Base-by-base conservation (phyloP, 2,888 invertebrate genomes). In the Zygaena filipendulae region DNA sequence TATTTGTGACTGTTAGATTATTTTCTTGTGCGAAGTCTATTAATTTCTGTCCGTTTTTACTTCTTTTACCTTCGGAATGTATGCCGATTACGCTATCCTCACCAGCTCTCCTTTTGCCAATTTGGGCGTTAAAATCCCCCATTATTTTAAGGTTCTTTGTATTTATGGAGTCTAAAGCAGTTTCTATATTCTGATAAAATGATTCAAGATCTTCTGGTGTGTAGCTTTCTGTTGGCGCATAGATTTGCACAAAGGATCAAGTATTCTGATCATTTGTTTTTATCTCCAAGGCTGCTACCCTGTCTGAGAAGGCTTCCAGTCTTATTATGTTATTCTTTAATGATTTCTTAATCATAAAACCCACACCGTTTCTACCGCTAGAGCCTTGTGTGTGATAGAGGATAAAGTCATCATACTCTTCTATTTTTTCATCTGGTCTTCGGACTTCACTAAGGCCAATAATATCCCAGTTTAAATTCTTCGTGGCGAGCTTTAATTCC, bases 401-500 rank as follows among this genome's bases (percentile, higher is more conserved):
- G 3, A 47, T 42, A 20, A 36, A 43, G 9, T 47, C 33, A 2
- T 32, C 9, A 14, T 42, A 31, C 33, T 45, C 42, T 36, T 35
- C 32, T 12, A 42, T 43, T 10, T 11, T 11, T 21, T 39, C 28
- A 2, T 40, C 40, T 23, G 27, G 24, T 36, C 38, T 33, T 36
- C 41, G 39, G 11, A 28, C 33, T 30, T 42, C 45, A 2, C 31
- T 23, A 12, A 45, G 19, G 5, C 44, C 40, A 14, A 42, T 33
- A 7, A 41, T 36, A 11, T 42, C 42, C 40, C 42, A 42, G 19
- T 42, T 36, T 10, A 44, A 23, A 9, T 13, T 11, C 13, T 23
- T 16, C 7, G 40, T 11, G 2, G 42, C 36, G 7, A 25, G 19
- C 14, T 32, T 30, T 26, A 43, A 21, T 27, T 39, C 37, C 25